Percentiles rank a stretch among this genome's conserved stretches.
These are phyloP conservation scores for Melanitta fusca DNA, from an alignment of 2,797 vertebrate genomes.

Conservation along the genomic window DNA sequence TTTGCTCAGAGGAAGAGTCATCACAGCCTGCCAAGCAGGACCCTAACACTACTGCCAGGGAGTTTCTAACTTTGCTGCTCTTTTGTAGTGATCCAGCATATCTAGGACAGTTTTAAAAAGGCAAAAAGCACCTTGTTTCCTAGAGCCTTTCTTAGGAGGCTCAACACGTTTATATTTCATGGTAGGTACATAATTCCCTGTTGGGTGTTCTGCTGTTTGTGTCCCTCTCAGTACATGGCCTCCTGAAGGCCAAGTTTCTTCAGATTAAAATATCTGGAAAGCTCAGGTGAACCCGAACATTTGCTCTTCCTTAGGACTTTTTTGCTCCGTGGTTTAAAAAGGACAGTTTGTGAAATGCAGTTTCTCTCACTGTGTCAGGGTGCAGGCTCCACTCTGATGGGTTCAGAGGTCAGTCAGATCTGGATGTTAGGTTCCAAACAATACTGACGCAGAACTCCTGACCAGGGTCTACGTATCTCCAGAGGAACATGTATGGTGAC, in stretches of 20 bases:
- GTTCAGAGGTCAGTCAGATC: not conserved
- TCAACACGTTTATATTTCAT: not conserved
- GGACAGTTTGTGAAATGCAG: not conserved
- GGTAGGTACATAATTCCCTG: not conserved
- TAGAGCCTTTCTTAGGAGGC: not conserved
- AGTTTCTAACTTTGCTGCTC: not conserved
- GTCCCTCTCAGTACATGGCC: not conserved
- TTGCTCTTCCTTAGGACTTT: not conserved
- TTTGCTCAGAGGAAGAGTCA: not conserved
- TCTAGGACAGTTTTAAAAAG: not conserved
- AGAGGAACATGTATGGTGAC: not conserved
- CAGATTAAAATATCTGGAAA: not conserved
- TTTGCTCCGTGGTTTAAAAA: not conserved
- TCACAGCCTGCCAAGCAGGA: not conserved
- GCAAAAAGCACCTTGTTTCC: not conserved
- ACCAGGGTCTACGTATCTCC: not conserved
- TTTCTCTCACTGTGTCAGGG: not conserved
- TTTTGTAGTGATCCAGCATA: not conserved
- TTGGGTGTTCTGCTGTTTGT: not conserved
- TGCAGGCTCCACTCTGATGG: not conserved
- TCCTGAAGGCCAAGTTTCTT: not conserved
- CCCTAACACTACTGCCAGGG: not conserved
- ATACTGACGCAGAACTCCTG: not conserved
- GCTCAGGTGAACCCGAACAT: not conserved
- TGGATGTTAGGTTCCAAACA: not conserved